phyloP scores from a whole-genome alignment of 2,797 vertebrate genomes.

The Rhadinocentrus ornatus region DNA sequence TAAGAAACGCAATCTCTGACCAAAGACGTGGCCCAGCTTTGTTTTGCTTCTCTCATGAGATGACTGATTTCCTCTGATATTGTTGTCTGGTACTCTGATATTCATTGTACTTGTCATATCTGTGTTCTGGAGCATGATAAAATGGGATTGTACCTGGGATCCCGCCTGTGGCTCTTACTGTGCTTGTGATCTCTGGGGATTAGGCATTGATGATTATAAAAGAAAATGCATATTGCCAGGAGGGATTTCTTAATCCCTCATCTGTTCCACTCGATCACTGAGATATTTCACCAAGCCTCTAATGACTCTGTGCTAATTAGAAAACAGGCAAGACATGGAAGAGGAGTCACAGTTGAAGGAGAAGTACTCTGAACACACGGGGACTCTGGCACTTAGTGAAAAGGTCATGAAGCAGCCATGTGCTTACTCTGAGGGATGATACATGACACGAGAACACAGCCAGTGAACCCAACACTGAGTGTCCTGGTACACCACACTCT shows the following conservation, averaged over 20 bases:
- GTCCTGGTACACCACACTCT: conserved; percentile 57
- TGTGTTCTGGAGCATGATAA: conserved; percentile 52
- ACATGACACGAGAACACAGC: conserved; percentile 68
- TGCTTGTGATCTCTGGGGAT: conserved; percentile 27
- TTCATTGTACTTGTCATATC: conserved; percentile 39
- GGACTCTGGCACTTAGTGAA: conserved; percentile 47
- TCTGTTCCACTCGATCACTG: conserved; percentile 30
- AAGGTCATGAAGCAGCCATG: conserved; percentile 70
- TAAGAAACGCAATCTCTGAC: conserved; percentile 43
- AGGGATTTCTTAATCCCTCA: conserved; percentile 34
- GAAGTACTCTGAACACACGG: conserved; percentile 44
- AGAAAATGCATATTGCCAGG: conserved; percentile 21
- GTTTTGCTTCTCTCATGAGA: conserved; percentile 29
- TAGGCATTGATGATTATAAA: conserved; percentile 43
- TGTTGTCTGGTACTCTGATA: conserved; percentile 20
- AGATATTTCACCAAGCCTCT: conserved; percentile 34
- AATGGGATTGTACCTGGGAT: conserved; percentile 58
- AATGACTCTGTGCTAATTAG: conserved; percentile 64
- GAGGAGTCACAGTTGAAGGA: conserved; percentile 65
- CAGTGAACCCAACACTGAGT: conserved; percentile 65
- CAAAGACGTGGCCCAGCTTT: conserved; percentile 37
- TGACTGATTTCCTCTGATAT: conserved; percentile 42
- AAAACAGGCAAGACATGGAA: conserved; percentile 57
- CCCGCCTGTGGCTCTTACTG: conserved; percentile 39
- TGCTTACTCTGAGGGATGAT: conserved; percentile 66